These are phyloP conservation scores for Drosophila mercatorum DNA, from an alignment of 2,888 invertebrate genomes.

Conservation along the genomic window DNA sequence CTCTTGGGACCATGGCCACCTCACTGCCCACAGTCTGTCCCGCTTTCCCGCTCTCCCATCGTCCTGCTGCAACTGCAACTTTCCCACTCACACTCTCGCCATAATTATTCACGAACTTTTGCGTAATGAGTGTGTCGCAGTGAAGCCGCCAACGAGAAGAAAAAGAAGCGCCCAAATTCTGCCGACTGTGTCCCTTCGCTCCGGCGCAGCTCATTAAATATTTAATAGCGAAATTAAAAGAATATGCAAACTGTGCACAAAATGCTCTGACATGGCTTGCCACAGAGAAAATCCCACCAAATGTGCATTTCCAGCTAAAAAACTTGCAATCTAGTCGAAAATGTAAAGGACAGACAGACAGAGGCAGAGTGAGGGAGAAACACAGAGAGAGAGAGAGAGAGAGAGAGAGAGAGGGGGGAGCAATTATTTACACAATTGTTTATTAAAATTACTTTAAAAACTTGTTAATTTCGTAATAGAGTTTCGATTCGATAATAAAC, in stretches of 20 bases:
- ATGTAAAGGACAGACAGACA: slow-evolving; percentile 17
- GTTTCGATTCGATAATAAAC: slow-evolving; percentile 28
- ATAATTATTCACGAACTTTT: slow-evolving; percentile 69
- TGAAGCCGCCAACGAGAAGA: slow-evolving; percentile 39
- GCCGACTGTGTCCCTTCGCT: slow-evolving; percentile 44
- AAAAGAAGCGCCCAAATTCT: slow-evolving; percentile 37
- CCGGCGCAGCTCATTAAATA: slow-evolving; percentile 74
- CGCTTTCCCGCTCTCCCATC: background rate
- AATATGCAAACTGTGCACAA: slow-evolving; percentile 71
- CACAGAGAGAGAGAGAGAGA: background rate
- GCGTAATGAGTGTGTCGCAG: slow-evolving; percentile 71
- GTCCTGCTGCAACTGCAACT: slow-evolving; percentile 26
- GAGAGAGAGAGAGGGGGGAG: slow-evolving; percentile 3
- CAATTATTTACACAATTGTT: slow-evolving; percentile 69
- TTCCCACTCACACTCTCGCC: slow-evolving; percentile 24
- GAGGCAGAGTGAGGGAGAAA: background rate
- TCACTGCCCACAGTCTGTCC: background rate
- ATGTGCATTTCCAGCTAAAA: slow-evolving; percentile 65
- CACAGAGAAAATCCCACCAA: slow-evolving; percentile 32
- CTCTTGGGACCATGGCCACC: slow-evolving; percentile 8
- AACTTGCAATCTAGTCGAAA: slow-evolving; percentile 29
- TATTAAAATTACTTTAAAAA: slow-evolving; percentile 71
- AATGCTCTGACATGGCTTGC: slow-evolving; percentile 43
- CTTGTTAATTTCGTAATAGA: slow-evolving; percentile 68
- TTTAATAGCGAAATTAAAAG: slow-evolving; percentile 78